Evolutionary conservation across 2,888 invertebrate species (phyloP).

Genomic region (Perizoma flavofasciatum): DNA sequence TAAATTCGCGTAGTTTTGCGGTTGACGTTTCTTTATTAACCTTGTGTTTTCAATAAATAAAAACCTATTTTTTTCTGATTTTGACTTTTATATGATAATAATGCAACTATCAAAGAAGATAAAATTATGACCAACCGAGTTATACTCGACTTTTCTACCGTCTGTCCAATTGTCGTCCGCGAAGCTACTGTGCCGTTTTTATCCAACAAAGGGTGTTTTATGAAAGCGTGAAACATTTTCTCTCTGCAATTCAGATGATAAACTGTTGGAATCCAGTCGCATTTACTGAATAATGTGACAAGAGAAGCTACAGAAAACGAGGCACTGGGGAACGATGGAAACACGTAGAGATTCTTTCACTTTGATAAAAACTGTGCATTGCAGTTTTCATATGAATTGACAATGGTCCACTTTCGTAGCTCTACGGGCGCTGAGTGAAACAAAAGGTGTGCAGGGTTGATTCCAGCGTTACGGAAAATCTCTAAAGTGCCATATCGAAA

Average conservation of each 20-base stretch:
- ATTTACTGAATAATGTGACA: slow-evolving; percentile 17
- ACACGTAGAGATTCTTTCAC: not conserved
- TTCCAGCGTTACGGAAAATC: not conserved
- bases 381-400: too few species aligned
- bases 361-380: too few species aligned
- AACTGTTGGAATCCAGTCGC: slow-evolving; percentile 8
- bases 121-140: not conserved
- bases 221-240: slow-evolving; percentile 17
- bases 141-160: not conserved
- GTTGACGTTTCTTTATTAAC: too few species aligned
- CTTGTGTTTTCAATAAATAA: too few species aligned
- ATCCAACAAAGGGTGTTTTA: slow-evolving; percentile 3
- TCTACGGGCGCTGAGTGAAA: too few species aligned
- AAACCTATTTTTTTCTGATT: too few species aligned
- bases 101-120: not conserved
- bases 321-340: not conserved
- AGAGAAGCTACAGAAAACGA: not conserved
- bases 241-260: slow-evolving; percentile 22
- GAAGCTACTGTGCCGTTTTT: slow-evolving; percentile 15
- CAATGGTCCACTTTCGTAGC: too few species aligned
- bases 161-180: not conserved
- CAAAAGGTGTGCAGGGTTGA: too few species aligned
- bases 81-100: too few species aligned
- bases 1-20: too few species aligned
- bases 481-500: not conserved